Evolutionary conservation across 2,888 invertebrate species (phyloP).

Genomic region (Melitaea athalia): DNA sequence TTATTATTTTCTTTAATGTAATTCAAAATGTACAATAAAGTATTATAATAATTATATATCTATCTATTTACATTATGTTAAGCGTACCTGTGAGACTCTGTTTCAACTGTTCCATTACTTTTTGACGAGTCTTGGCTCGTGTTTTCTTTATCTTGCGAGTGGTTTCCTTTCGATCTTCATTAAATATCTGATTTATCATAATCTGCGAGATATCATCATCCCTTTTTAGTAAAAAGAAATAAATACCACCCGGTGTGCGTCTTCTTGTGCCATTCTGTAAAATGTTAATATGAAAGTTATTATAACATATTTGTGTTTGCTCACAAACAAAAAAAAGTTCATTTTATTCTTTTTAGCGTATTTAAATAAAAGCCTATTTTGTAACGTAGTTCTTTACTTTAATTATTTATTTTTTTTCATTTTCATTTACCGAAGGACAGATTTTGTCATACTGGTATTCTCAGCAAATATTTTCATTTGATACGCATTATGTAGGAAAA

Average conservation of each 20-base stretch:
- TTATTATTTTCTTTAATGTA: too few relatives aligned
- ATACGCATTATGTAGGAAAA: too few relatives aligned
- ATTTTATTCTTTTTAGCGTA: too few relatives aligned
- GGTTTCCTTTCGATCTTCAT: slow-evolving; percentile 83
- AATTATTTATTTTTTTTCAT: too few relatives aligned
- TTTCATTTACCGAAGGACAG: too few relatives aligned
- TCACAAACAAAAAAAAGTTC: too few relatives aligned
- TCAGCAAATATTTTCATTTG: too few relatives aligned
- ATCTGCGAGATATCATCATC: slow-evolving; percentile 85
- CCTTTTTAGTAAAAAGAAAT: slow-evolving; percentile 89
- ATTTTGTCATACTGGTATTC: too few relatives aligned
- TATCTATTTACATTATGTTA: background rate
- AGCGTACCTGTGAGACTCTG: slow-evolving; percentile 78
- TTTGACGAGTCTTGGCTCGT: slow-evolving; percentile 81
- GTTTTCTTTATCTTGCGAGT: slow-evolving; percentile 80
- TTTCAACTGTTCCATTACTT: slow-evolving; percentile 86
- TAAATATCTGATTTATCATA: slow-evolving; percentile 86
- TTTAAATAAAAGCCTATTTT: too few relatives aligned
- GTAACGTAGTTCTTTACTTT: too few relatives aligned
- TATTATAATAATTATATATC: too few relatives aligned
- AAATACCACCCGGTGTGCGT: slow-evolving; percentile 93
- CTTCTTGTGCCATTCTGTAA: slow-evolving; percentile 88
- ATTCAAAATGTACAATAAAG: background rate
- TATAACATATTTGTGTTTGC: too few relatives aligned
- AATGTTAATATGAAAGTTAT: background rate